Percentiles rank a stretch among this genome's conserved stretches.
Evolutionary conservation across 53 echinoderm and acorn worm genomes (phyloP).

Genomic region (Crossaster papposus): DNA sequence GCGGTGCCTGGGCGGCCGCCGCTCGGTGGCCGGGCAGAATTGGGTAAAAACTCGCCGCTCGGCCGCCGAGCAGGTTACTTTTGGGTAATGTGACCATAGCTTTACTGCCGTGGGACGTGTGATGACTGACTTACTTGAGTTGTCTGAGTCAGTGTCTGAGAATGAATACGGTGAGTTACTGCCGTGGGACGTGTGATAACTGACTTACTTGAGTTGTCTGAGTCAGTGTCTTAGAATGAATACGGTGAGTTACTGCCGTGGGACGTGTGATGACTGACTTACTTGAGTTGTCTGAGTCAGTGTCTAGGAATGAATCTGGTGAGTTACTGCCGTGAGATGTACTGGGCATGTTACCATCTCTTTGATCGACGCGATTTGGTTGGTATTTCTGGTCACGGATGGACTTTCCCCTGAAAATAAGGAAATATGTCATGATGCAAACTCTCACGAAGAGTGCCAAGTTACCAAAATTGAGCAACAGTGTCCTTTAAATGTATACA

Average conservation of each 20-base stretch:
- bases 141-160: no score
- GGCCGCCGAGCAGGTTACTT: no score
- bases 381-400: constrained; percentile 38
- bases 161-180: no score
- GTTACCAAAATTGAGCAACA: not conserved
- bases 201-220: no score
- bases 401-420: constrained; percentile 21
- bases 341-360: not conserved
- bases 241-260: not conserved
- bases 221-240: not conserved
- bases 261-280: not conserved
- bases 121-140: no score
- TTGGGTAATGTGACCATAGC: no score
- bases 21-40: no score
- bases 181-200: no score
- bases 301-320: not conserved
- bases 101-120: no score
- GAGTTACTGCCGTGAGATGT: not conserved
- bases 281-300: not conserved
- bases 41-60: no score
- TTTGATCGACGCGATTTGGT: constrained; percentile 21
- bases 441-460: not conserved
- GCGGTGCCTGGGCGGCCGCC: no score
- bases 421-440: not conserved
- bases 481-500: no score